Conservation (phyloP, 2,888 invertebrate genomes). For the Camptogramma bilineatum region DNA sequence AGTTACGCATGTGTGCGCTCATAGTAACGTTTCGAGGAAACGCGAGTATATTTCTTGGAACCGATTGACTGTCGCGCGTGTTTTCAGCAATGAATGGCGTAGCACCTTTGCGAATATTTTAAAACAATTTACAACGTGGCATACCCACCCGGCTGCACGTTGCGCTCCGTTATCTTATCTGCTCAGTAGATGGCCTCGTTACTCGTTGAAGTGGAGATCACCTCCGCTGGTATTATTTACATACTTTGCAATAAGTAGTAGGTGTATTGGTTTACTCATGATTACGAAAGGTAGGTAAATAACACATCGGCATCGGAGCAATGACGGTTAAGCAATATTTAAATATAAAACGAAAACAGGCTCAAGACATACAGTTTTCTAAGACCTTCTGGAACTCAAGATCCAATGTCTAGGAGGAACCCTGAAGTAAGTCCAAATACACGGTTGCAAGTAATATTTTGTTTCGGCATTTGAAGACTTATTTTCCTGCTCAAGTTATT, state of each 20-base stretch:
- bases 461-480: too few relatives aligned
- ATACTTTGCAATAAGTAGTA: conserved; percentile 19
- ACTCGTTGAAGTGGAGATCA: conserved; percentile 37
- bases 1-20: conserved; percentile 66
- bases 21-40: conserved; percentile 83
- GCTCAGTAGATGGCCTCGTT: conserved; percentile 43
- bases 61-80: conserved; percentile 75
- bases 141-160: conserved; percentile 20
- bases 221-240: conserved; percentile 31
- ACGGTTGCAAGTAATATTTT: background rate
- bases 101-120: conserved; percentile 51
- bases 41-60: conserved; percentile 81
- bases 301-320: background rate
- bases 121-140: conserved; percentile 34
- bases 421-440: background rate
- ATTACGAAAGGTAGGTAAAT: conserved; percentile 25
- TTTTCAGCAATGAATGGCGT: conserved; percentile 79
- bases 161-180: conserved; percentile 49
- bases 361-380: background rate
- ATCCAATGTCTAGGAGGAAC: background rate
- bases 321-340: conserved; percentile 1
- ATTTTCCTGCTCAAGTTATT: too few relatives aligned
- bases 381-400: too few relatives aligned
- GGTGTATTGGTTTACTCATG: conserved; percentile 26
- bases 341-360: background rate